These are phyloP conservation scores for Pseudopipra pipra DNA, from an alignment of 2,113 vertebrate genomes.

Conservation along the genomic window DNA sequence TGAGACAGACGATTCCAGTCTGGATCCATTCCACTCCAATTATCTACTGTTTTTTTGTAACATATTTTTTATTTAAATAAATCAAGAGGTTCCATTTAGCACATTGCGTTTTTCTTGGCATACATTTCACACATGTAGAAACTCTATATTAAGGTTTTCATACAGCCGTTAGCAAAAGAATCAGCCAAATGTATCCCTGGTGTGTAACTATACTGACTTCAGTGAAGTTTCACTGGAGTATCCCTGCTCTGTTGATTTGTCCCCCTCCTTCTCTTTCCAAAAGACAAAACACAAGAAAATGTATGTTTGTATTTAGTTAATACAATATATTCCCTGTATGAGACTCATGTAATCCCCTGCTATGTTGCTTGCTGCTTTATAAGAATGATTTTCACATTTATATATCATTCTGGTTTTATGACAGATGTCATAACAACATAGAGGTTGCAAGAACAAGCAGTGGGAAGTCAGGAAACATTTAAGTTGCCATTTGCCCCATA, in stretches of 20 bases:
- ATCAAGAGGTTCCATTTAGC: constrained; percentile 61
- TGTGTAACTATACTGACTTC: constrained; percentile 24
- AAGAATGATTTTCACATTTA: background rate
- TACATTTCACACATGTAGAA: constrained; percentile 41
- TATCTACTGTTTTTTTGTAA: constrained; percentile 44
- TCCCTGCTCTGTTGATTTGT: background rate
- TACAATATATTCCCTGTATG: background rate
- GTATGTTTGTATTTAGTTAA: constrained; percentile 8
- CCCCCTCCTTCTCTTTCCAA: background rate
- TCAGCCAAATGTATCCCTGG: constrained; percentile 50
- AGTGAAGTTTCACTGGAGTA: background rate
- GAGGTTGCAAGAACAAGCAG: background rate
- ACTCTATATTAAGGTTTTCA: constrained; percentile 51
- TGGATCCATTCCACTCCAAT: constrained; percentile 58
- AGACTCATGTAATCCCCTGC: background rate
- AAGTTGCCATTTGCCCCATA: background rate
- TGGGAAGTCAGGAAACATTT: background rate
- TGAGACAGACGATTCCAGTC: constrained; percentile 45
- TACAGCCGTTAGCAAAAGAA: constrained; percentile 34
- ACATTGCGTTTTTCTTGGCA: constrained; percentile 61
- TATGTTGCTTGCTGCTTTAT: background rate
- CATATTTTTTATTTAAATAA: constrained; percentile 67
- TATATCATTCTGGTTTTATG: background rate
- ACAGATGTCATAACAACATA: background rate
- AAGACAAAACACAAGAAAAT: constrained; percentile 15